Evolutionary conservation across 2,888 invertebrate genomes (phyloP).

Genomic region (Eumacrocentrus americanus): DNA sequence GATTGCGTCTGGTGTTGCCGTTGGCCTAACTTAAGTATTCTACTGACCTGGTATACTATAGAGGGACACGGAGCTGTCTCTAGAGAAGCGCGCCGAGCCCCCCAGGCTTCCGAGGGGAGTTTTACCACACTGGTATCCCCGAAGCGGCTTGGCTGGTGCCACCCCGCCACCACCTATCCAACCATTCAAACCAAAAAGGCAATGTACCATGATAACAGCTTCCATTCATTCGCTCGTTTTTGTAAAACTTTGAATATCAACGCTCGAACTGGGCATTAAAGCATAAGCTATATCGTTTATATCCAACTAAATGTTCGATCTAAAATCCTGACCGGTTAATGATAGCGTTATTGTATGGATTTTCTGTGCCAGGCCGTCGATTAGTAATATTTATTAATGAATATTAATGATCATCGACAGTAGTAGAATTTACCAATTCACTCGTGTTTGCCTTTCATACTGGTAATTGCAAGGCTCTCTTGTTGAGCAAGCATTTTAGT

Average conservation of each 20-base stretch:
- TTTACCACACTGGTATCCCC: slow-evolving; percentile 65
- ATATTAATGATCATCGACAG: background rate
- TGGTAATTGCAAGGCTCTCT: background rate
- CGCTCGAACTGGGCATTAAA: slow-evolving; percentile 5
- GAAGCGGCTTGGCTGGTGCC: slow-evolving; percentile 69
- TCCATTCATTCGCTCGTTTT: slow-evolving; percentile 12
- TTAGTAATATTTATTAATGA: slow-evolving; percentile 14
- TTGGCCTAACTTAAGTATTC: slow-evolving; percentile 42
- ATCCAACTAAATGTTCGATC: slow-evolving; percentile 17
- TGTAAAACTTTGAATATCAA: slow-evolving; percentile 3
- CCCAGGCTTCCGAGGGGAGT: slow-evolving; percentile 61
- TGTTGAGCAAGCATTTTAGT: background rate
- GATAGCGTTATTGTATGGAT: background rate
- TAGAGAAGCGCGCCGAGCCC: slow-evolving; percentile 59
- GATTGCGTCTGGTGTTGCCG: slow-evolving; percentile 8
- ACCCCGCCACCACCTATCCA: slow-evolving; percentile 59
- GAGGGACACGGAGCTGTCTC: slow-evolving; percentile 63
- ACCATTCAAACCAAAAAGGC: slow-evolving; percentile 54
- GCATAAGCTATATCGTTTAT: background rate
- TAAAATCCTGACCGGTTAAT: no score
- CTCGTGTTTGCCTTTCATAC: background rate
- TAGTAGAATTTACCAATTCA: background rate
- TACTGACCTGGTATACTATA: slow-evolving; percentile 68
- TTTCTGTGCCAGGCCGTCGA: no score
- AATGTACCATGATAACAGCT: slow-evolving; percentile 44